Evolutionary conservation across 2,888 invertebrate genomes (phyloP).

Genomic region (Nesidiocoris tenuis): DNA sequence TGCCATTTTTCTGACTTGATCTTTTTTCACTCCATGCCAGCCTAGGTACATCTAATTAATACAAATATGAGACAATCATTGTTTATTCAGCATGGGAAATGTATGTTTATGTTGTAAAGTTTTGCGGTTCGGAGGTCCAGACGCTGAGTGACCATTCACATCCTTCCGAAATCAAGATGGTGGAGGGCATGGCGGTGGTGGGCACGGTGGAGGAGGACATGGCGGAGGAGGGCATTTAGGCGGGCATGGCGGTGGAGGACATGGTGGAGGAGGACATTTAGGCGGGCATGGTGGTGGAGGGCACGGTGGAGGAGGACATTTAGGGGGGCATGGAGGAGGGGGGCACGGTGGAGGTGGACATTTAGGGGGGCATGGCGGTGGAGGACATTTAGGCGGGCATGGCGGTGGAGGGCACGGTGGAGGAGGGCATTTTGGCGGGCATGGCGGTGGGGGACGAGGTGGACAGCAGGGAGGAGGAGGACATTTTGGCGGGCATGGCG

Average conservation of each 20-base stretch:
- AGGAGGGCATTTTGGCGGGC: constrained; percentile 20
- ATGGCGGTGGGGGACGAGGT: constrained; percentile 7
- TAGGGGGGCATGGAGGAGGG: constrained; percentile 29
- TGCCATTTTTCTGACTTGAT: too few relatives aligned
- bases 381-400: constrained; percentile 13
- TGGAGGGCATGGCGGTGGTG: constrained; percentile 38
- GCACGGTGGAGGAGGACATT: constrained; percentile 36
- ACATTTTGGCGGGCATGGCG: constrained; percentile 16
- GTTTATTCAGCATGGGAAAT: too few relatives aligned
- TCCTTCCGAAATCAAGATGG: constrained; percentile 13
- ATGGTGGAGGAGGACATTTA: constrained; percentile 24
- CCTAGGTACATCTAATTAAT: too few relatives aligned
- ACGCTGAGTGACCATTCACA: too few relatives aligned
- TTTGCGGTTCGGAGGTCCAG: too few relatives aligned
- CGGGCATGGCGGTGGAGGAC: too few relatives aligned
- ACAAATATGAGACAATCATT: too few relatives aligned
- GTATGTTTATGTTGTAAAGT: too few relatives aligned
- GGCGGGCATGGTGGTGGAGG: constrained; percentile 43
- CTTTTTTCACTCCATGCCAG: too few relatives aligned
- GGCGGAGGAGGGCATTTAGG: constrained; percentile 37
- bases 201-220: constrained; percentile 27
- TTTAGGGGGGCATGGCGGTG: constrained; percentile 19
- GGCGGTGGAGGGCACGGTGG: constrained; percentile 4
- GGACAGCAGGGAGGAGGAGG: constrained; percentile 26
- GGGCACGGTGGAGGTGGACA: constrained; percentile 34